Evolutionary conservation across 2,113 vertebrate genomes (phyloP).

Genomic region (Sinosuthora webbiana): DNA sequence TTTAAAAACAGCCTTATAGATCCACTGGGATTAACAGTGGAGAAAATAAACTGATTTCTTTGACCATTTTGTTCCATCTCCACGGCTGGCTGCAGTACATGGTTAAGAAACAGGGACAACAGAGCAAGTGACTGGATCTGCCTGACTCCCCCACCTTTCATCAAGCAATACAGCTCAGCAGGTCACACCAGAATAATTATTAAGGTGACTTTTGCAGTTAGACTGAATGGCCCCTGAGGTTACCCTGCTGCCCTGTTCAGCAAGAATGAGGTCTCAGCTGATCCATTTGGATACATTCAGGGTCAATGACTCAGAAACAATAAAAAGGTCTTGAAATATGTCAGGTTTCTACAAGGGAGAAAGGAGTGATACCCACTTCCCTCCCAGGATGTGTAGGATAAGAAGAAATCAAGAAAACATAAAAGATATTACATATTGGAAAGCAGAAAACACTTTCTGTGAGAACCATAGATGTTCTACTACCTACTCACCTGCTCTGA

Average conservation of each 20-base stretch:
- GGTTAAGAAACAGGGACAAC: not conserved
- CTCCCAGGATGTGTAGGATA: not conserved
- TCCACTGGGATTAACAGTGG: not conserved
- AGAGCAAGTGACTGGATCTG: not conserved
- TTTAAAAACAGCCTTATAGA: not conserved
- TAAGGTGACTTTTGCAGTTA: not conserved
- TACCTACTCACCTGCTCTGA: not conserved
- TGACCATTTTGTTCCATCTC: not conserved
- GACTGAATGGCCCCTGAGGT: rapidly evolving
- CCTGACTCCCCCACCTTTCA: not conserved
- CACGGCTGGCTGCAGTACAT: not conserved
- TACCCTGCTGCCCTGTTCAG: not conserved
- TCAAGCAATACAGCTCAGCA: not conserved
- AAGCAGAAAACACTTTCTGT: not conserved
- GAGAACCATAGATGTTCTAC: not conserved
- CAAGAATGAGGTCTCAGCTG: not conserved
- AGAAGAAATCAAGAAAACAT: not conserved
- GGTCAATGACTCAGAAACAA: not conserved
- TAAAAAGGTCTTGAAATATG: not conserved
- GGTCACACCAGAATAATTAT: not conserved
- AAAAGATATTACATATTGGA: not conserved
- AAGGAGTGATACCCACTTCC: not conserved
- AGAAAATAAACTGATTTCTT: not conserved
- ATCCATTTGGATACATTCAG: not conserved
- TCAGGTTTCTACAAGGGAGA: not conserved